Evolutionary conservation across 1,140 invertebrate genomes (phyloP), one percentile per base, ranked within the genome.

Genomic region (Apis florea): DNA sequence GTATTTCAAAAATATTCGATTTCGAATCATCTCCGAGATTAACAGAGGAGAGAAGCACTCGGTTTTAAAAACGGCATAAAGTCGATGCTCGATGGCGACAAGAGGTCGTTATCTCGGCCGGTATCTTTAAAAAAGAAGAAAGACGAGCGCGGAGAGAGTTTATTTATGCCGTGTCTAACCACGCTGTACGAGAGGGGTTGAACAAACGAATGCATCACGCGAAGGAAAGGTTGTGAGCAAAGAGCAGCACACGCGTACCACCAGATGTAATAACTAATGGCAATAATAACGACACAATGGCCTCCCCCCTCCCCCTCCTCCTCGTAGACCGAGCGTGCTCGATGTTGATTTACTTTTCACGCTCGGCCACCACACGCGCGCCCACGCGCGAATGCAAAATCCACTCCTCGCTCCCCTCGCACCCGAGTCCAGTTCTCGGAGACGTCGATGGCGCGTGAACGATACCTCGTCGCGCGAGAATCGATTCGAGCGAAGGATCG

Each of bases 271-370:
- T 53, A 68, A 73, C 70, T 79, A 71, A 79, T 79, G 76, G 78
- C 13, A 56, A 54, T 73, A 74, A 80, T 66, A 79, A 79, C 56
- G 13, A 53, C 49, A 59, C 75, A 59, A 66, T 58, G 49, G 71
- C 72, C 61, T 40, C n/a, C n/a, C n/a, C n/a, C n/a, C n/a, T n/a
- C n/a, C n/a, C n/a, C n/a, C n/a, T n/a, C n/a, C n/a, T n/a, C 31
- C 31, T 78, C 72, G 51, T 84, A 70, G 40, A 64, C 78, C 70
- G 72, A 68, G 51, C 54, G 78, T 70, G 64, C 72, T 40, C 49
- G 71, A 74, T 19, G 74, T 88, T 85, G 82, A 87, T 87, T 86
- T 88, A 84, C 76, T 86, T 85, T 83, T 76, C 74, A 84, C 77
- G 76, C 59, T 64, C 72, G 80, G 78, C 56, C 69, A 24, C 51